Base-by-base conservation (phyloP, 2,888 invertebrate genomes). In the Agrenia bidenticulata region DNA sequence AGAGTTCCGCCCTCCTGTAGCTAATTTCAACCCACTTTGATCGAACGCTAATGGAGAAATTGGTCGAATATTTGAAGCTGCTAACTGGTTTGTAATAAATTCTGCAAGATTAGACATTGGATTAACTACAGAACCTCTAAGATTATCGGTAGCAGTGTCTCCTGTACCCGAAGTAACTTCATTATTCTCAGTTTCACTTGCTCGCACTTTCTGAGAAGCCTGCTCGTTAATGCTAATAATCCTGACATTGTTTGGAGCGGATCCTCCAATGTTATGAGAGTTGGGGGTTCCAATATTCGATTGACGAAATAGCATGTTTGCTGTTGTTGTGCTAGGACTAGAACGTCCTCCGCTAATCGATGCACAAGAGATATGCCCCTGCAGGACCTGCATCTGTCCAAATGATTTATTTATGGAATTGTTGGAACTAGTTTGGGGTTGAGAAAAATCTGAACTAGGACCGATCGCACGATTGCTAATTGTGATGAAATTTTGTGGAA, bases 21-120 rank as follows among this genome's bases (percentile, higher is more conserved):
- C 17, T 21, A 57, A 9, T 26, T 58, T 58, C n/a, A 58, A 23
- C n/a, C 19, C 1, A 26, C 23, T 37, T 27, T 63, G 63, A 11
- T 67, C 67, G 32, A 42, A 56, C 2, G 73, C 60, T 15, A 75
- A 49, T 1, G 76, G 76, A 1, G 76, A 76, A 50, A 76, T 76
- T 0, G 76, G 72, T 23, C 76, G 71, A 42, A 76, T 76, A 63
- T 75, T 76, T 0, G 76, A 76, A 1, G 75, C 74, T 2, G 73
- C 75, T 54, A 76, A 60, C 58, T 76, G 76, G 58, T 68, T 76
- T 9, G 74, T 73, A 37, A 76, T 73, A 64, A 76, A 76, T 11
- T 76, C 76, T 15, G 76, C 76, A 13, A 76, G 64, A 55, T 74
- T 74, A 27, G 76, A 68, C 21, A 74, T 67, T 0, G 72, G 63